Conservation (phyloP, 2,888 invertebrate species). For the Euproctis similis region DNA sequence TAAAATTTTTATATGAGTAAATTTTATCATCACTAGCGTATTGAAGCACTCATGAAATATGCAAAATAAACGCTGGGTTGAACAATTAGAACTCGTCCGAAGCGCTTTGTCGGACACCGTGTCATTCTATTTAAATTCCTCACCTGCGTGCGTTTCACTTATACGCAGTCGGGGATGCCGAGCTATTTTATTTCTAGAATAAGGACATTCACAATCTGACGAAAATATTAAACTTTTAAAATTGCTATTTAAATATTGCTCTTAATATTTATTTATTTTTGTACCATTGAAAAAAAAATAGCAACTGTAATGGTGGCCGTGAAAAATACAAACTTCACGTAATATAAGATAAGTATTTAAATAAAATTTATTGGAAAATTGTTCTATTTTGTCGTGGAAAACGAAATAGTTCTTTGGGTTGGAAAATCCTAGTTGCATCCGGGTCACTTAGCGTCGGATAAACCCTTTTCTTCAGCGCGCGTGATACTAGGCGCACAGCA, state of each 20-base stretch:
- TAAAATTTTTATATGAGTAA: no score
- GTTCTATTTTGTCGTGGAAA: slow-evolving; percentile 41
- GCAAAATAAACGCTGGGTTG: no score
- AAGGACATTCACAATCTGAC: slow-evolving; percentile 42
- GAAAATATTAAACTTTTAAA: no score
- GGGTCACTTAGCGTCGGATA: slow-evolving; percentile 70
- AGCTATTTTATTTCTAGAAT: slow-evolving; percentile 49
- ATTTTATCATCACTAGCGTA: no score
- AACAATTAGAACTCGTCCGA: no score
- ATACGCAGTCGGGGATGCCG: slow-evolving; percentile 31
- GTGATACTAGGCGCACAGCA: slow-evolving; percentile 70
- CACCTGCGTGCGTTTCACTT: slow-evolving; percentile 55
- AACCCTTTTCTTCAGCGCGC: slow-evolving; percentile 77
- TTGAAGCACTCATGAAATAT: no score
- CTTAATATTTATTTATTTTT: no score
- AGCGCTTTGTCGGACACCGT: slow-evolving; percentile 10
- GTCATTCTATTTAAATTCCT: slow-evolving; percentile 54
- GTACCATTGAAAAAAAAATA: no score
- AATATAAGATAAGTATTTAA: no score
- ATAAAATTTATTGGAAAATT: slow-evolving; percentile 15
- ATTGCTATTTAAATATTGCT: no score
- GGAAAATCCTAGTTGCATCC: slow-evolving; percentile 68
- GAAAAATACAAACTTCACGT: background rate
- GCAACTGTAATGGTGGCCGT: background rate
- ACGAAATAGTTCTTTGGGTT: slow-evolving; percentile 39